Conservation (phyloP, 2,113 vertebrate species). For the Podiceps cristatus region DNA sequence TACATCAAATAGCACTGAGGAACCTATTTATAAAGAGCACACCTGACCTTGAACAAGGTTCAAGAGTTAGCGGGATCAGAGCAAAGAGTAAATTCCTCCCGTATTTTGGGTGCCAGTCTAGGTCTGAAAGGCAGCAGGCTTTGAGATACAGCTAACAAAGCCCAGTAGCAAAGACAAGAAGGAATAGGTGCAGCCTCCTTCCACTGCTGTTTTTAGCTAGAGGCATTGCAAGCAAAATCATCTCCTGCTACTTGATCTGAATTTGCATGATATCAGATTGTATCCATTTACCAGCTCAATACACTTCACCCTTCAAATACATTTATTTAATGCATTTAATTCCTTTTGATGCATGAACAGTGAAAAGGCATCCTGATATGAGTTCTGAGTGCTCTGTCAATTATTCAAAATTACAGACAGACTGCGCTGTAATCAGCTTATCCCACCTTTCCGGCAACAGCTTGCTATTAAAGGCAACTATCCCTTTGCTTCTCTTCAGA, state of each 20-base stretch:
- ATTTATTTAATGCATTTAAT: slow-evolving; percentile 49
- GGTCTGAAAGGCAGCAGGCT: slow-evolving; percentile 2
- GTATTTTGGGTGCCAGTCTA: not conserved
- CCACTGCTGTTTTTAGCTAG: not conserved
- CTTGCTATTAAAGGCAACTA: slow-evolving; percentile 24
- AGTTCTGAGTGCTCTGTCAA: slow-evolving; percentile 23
- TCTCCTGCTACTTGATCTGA: slow-evolving; percentile 34
- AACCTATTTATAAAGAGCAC: slow-evolving; percentile 9
- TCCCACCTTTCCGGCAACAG: slow-evolving; percentile 19
- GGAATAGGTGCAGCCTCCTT: not conserved
- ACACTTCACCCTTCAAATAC: slow-evolving; percentile 1
- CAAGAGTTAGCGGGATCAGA: not conserved
- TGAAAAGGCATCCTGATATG: slow-evolving; percentile 12
- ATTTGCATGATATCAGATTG: slow-evolving; percentile 68
- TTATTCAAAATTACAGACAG: slow-evolving; percentile 51
- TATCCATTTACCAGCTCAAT: slow-evolving; percentile 44
- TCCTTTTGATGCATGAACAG: slow-evolving; percentile 37
- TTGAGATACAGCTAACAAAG: not conserved
- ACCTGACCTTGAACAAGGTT: not conserved
- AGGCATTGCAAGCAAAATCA: not conserved
- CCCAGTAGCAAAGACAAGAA: not conserved
- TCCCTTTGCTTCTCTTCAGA: not conserved
- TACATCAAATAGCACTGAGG: not conserved
- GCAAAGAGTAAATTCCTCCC: not conserved
- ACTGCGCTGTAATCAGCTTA: slow-evolving; percentile 30